Evolutionary conservation across 2,797 vertebrate species (phyloP).

Genomic region (Aphelocoma californica): DNA sequence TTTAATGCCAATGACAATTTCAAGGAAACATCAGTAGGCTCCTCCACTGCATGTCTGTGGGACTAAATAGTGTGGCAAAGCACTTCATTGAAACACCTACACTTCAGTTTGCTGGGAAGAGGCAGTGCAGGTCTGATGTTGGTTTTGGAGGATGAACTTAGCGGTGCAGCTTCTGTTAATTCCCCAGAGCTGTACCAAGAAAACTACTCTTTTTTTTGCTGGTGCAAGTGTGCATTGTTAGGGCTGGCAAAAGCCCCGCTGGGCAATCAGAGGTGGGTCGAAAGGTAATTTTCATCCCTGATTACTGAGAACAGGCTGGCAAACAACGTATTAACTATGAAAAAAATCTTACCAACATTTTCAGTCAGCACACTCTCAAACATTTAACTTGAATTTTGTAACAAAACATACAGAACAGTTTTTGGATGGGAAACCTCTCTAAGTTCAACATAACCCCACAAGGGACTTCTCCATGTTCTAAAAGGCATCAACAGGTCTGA

Average conservation of each 20-base stretch:
- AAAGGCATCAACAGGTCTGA: background rate
- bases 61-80: background rate
- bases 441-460: background rate
- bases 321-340: background rate
- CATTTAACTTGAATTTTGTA: background rate
- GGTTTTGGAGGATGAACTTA: background rate
- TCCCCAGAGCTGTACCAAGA: background rate
- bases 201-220: background rate
- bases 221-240: background rate
- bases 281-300: background rate
- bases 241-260: too few species aligned
- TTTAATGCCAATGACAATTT: background rate
- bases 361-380: background rate
- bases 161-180: background rate
- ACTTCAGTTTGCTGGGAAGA: background rate
- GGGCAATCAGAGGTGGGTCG: background rate
- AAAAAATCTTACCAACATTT: background rate
- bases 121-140: background rate
- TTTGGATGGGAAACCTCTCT: rapidly evolving
- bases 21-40: background rate
- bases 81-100: rapidly evolving
- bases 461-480: background rate
- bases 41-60: background rate
- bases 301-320: background rate
- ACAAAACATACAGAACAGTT: rapidly evolving